Conservation (phyloP, 2,888 invertebrate species). For the Eucriotettix oculatus region DNA sequence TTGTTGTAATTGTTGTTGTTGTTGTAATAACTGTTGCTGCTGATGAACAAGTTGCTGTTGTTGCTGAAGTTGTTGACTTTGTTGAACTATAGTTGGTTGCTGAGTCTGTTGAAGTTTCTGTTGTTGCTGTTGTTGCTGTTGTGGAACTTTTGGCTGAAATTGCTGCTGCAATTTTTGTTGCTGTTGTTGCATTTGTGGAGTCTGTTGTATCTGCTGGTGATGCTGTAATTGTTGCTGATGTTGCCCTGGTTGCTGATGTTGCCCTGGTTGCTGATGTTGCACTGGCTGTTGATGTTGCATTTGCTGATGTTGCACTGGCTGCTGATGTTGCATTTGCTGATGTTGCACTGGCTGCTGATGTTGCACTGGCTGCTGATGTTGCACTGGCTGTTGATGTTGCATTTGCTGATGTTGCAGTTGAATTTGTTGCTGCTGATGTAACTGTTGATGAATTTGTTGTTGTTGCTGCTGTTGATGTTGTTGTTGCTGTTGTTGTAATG, state of each 20-base stretch:
- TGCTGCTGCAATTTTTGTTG: neutral
- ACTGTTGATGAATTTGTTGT: neutral
- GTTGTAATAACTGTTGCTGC: conserved; percentile 24
- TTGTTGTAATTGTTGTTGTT: conserved; percentile 14
- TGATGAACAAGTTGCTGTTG: conserved; percentile 34
- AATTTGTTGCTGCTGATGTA: conserved; percentile 8
- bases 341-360: conserved; percentile 7
- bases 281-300: conserved; percentile 6
- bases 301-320: conserved; percentile 9
- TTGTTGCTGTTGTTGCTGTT: neutral
- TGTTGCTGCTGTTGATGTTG: conserved; percentile 1
- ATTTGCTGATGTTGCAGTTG: conserved; percentile 6
- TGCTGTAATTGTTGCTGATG: conserved; percentile 8
- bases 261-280: conserved; percentile 3
- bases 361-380: conserved; percentile 7
- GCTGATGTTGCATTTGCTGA: neutral
- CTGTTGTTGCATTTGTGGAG: conserved; percentile 11
- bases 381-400: conserved; percentile 14
- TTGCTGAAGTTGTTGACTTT: conserved; percentile 34
- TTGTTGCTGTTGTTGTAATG: conserved; percentile 9
- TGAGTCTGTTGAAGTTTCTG: conserved; percentile 10
- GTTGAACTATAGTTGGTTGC: conserved; percentile 23
- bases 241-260: conserved; percentile 6
- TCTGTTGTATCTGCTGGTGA: conserved; percentile 1
- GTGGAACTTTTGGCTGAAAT: conserved; percentile 9